Evolutionary conservation across 23 tunicate genomes (phyloP).

Genomic region (Ascidia mentula): DNA sequence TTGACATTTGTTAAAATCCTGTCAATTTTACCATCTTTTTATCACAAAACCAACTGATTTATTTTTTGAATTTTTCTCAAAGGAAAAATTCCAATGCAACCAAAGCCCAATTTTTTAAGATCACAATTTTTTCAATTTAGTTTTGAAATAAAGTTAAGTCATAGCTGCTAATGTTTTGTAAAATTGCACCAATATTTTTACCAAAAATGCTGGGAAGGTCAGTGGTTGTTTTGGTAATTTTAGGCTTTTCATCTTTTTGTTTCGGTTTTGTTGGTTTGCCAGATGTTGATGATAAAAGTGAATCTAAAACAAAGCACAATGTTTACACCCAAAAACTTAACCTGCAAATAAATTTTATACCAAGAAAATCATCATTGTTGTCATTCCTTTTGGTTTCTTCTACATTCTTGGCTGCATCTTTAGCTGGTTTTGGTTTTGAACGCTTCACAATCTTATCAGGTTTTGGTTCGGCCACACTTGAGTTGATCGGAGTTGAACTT

Average conservation of each 20-base stretch:
- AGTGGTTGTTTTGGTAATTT: not conserved
- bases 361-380: conserved; percentile 3
- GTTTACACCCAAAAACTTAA: not conserved
- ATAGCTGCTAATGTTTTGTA: too few species aligned
- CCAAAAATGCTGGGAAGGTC: not conserved
- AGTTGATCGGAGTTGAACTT: too few species aligned
- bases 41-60: too few species aligned
- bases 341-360: not conserved
- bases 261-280: not conserved
- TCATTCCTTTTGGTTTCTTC: not conserved
- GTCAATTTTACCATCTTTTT: too few species aligned
- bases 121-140: too few species aligned
- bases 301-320: not conserved
- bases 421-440: not conserved
- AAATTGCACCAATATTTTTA: not conserved
- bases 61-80: too few species aligned
- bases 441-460: not conserved
- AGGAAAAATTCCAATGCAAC: too few species aligned
- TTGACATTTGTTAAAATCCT: too few species aligned
- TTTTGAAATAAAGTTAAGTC: too few species aligned
- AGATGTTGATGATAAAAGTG: not conserved
- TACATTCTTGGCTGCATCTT: not conserved
- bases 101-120: too few species aligned
- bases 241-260: not conserved
- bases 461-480: too few species aligned